These are phyloP conservation scores for Cinclus mexicanus DNA, from an alignment of 2,113 vertebrate species.

Conservation along the genomic window DNA sequence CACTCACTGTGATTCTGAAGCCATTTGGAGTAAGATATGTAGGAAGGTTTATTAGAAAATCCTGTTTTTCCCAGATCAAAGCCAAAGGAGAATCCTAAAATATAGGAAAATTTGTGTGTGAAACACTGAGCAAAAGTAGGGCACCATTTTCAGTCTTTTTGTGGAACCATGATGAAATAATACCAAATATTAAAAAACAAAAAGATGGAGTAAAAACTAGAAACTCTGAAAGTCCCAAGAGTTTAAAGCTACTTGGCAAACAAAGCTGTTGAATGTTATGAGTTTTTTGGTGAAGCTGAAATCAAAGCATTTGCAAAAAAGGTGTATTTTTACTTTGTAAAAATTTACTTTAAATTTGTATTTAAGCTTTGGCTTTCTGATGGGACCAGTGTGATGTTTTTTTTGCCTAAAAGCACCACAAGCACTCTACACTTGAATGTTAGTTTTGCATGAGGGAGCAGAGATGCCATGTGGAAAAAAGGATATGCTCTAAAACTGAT, in stretches of 20 bases:
- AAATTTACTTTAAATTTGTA: no score
- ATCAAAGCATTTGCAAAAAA: neutral
- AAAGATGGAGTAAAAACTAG: neutral
- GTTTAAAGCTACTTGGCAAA: neutral
- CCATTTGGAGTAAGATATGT: accelerated
- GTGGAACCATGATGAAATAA: neutral
- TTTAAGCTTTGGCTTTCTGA: neutral
- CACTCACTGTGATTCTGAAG: neutral
- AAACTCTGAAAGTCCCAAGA: neutral
- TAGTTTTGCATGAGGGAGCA: neutral
- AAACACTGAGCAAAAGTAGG: neutral
- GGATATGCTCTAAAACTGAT: conserved; percentile 19
- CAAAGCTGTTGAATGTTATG: neutral
- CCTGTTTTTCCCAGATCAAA: neutral
- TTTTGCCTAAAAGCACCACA: conserved; percentile 9
- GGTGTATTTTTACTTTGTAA: neutral
- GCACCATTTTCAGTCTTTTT: neutral
- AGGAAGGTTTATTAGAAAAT: neutral
- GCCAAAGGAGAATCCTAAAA: neutral
- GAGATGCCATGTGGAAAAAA: conserved; percentile 36
- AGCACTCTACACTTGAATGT: conserved; percentile 8
- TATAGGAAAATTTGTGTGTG: neutral
- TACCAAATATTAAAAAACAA: neutral
- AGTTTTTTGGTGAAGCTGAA: neutral
- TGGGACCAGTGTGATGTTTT: neutral